A percentile compares a stretch with the other conserved stretches of the same genome.
Evolutionary conservation across 1,140 invertebrate genomes (phyloP).

Genomic region (Theocolax elegans): DNA sequence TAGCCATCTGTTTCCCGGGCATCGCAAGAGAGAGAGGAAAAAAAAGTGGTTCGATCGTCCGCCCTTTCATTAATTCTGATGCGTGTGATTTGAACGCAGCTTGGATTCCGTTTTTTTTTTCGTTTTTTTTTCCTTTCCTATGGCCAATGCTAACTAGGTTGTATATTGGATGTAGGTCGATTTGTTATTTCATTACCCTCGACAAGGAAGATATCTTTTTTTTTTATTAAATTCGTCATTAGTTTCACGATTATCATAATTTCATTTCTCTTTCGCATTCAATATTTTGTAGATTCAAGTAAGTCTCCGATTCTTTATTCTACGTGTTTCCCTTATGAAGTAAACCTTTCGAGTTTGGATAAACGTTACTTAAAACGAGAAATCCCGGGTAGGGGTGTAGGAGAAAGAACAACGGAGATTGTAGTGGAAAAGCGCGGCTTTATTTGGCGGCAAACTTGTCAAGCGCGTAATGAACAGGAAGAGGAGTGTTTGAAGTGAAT

Average conservation of each 20-base stretch:
- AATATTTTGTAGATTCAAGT: too few species aligned
- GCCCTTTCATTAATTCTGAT: slow-evolving; percentile 12
- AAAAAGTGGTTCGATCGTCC: neutral
- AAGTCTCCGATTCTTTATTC: too few species aligned
- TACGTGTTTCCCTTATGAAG: too few species aligned
- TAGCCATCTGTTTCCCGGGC: slow-evolving; percentile 65
- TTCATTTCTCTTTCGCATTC: too few species aligned
- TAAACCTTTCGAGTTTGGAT: neutral
- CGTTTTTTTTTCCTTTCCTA: too few species aligned
- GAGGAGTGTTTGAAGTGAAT: slow-evolving; percentile 51
- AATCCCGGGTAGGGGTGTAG: too few species aligned
- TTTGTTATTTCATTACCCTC: neutral
- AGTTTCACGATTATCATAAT: too few species aligned
- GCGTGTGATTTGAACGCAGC: slow-evolving; percentile 2
- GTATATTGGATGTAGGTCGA: neutral
- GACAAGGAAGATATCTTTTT: too few species aligned
- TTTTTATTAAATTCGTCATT: too few species aligned
- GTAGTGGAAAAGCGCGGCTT: neutral
- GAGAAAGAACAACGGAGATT: neutral
- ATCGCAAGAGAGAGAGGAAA: slow-evolving; percentile 18
- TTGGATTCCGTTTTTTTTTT: neutral
- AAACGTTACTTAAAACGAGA: neutral
- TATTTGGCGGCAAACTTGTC: slow-evolving; percentile 38
- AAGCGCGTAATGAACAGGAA: slow-evolving; percentile 44
- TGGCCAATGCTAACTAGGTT: neutral